Evolutionary conservation across 2,797 vertebrate species (phyloP).

Genomic region (Cuniculus paca): DNA sequence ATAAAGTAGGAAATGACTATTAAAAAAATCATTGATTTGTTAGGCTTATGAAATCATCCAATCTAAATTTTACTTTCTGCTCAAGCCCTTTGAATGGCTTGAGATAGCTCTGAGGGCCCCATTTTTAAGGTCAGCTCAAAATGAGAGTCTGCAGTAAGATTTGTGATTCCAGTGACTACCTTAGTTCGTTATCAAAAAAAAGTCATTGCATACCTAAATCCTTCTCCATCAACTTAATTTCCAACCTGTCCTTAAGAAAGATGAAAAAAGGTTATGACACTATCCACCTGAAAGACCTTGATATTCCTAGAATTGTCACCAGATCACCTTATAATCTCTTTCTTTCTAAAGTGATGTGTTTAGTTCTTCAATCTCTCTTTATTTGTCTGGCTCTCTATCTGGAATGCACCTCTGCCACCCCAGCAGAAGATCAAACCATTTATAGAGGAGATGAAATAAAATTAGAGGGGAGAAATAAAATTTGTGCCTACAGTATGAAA

Average conservation of each 20-base stretch:
- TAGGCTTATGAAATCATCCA: background rate
- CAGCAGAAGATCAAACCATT: background rate
- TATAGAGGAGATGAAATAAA: background rate
- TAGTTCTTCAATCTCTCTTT: background rate
- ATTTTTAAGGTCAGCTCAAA: constrained; percentile 25
- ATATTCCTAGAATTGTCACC: background rate
- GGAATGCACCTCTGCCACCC: background rate
- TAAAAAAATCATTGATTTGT: background rate
- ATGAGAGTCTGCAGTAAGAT: background rate
- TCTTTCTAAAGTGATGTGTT: background rate
- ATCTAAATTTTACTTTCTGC: background rate
- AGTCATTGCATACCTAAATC: background rate
- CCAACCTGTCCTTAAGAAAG: background rate
- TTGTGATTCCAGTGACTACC: background rate
- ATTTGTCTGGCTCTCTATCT: background rate
- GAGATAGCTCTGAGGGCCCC: background rate
- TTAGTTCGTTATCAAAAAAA: background rate
- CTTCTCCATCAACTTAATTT: background rate
- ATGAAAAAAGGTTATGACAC: background rate
- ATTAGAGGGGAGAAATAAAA: background rate
- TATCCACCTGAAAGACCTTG: background rate
- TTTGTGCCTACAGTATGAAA: background rate
- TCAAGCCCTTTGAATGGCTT: background rate
- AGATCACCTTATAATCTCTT: background rate
- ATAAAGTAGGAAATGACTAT: background rate